A percentile compares a stretch with the other conserved stretches of the same genome.
These are phyloP conservation scores for Cantharis rustica DNA, from an alignment of 2,888 invertebrate species.

Conservation along the genomic window DNA sequence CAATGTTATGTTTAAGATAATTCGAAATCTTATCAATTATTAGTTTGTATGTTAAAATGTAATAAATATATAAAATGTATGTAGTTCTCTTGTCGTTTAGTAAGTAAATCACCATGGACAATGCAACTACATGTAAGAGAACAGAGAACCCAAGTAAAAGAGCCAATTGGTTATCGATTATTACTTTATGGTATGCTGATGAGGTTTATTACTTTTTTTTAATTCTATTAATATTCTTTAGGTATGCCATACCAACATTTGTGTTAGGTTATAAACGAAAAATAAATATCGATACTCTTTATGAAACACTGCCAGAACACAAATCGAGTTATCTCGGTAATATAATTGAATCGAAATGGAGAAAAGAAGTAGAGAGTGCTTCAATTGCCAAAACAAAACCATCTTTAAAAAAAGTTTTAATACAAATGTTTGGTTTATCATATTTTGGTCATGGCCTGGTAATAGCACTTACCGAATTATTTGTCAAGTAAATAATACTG, in stretches of 20 bases:
- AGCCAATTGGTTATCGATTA: not conserved
- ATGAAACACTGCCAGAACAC: conserved; percentile 54
- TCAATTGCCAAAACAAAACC: conserved; percentile 30
- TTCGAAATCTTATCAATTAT: not conserved
- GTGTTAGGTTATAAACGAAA: conserved; percentile 55
- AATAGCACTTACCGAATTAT: not conserved
- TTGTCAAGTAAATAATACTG: not conserved
- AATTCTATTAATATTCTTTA: conserved; percentile 46
- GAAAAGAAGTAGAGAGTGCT: conserved; percentile 31
- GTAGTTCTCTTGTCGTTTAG: not conserved
- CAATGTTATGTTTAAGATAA: not conserved
- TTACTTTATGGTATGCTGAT: not conserved
- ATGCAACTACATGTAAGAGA: not conserved
- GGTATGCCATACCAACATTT: conserved; percentile 59
- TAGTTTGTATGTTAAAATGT: too few relatives aligned
- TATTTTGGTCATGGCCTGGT: not conserved
- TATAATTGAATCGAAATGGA: conserved; percentile 50
- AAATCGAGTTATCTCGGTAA: conserved; percentile 54
- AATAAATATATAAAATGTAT: not conserved
- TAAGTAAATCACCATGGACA: not conserved
- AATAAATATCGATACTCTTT: conserved; percentile 56
- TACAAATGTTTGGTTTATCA: conserved; percentile 38
- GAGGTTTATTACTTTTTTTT: not conserved
- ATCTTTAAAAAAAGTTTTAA: conserved; percentile 41
- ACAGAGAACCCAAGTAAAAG: not conserved